Conservation (phyloP, 2,797 vertebrate genomes). For the Taenioides sp. region DNA sequence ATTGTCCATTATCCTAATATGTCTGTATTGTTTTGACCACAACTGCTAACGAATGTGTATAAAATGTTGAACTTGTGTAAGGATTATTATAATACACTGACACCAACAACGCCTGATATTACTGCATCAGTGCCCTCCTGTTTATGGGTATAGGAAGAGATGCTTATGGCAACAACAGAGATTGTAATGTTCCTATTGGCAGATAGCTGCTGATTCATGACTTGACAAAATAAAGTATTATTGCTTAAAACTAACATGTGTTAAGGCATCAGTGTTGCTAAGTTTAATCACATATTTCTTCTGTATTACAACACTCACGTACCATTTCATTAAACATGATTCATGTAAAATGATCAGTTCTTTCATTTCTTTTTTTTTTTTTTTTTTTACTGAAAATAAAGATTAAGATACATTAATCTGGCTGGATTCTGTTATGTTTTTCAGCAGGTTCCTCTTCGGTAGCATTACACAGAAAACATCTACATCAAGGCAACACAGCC, state of each 20-base stretch:
- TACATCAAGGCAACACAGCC: too few relatives aligned
- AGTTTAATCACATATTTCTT: background rate
- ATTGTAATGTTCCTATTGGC: background rate
- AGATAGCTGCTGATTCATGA: background rate
- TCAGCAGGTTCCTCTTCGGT: too few relatives aligned
- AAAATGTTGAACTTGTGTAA: background rate
- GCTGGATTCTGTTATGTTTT: too few relatives aligned
- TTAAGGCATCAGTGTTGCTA: background rate
- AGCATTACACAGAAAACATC: too few relatives aligned
- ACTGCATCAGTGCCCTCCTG: background rate
- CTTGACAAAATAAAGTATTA: background rate
- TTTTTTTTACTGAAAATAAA: too few relatives aligned
- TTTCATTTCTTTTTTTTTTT: too few relatives aligned
- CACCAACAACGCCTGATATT: too few relatives aligned
- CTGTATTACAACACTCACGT: background rate
- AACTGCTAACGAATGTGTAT: background rate
- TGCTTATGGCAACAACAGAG: background rate
- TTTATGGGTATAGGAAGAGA: background rate
- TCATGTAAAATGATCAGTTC: too few relatives aligned
- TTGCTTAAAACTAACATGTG: background rate
- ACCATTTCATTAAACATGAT: too few relatives aligned
- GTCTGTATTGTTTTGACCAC: background rate
- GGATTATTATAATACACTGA: background rate
- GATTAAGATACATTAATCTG: too few relatives aligned
- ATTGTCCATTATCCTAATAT: too few relatives aligned